Evolutionary conservation across 2,113 vertebrate species (phyloP).

Genomic region (Ceyx melanurus): DNA sequence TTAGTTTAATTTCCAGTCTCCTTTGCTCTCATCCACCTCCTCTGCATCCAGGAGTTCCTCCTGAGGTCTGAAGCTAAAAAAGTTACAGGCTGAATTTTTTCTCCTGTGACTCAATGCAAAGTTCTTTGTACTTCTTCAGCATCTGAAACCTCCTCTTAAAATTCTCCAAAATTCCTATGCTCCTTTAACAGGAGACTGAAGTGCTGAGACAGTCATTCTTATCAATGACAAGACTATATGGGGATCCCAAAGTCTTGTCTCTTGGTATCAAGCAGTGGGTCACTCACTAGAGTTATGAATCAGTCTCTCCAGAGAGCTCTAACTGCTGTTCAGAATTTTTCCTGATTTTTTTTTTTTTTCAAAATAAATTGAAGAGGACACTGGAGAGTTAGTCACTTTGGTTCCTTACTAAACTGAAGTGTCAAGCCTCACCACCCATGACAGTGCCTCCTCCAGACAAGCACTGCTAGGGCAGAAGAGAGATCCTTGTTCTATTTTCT

Average conservation of each 20-base stretch:
- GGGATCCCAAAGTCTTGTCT: background rate
- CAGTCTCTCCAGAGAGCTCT: background rate
- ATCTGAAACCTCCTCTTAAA: background rate
- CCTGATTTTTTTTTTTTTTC: background rate
- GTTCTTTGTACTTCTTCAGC: background rate
- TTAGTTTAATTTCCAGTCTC: constrained; percentile 51
- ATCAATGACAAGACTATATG: background rate
- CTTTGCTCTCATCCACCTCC: background rate
- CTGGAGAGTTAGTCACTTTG: background rate
- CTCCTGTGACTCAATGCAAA: background rate
- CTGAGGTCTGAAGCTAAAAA: background rate
- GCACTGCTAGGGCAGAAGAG: background rate
- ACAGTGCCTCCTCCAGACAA: background rate
- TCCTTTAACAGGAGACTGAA: background rate
- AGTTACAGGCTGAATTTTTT: background rate
- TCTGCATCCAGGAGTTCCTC: background rate
- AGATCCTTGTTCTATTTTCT: background rate
- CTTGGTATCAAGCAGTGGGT: background rate
- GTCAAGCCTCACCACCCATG: background rate
- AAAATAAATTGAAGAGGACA: rapidly evolving
- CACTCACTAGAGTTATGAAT: background rate
- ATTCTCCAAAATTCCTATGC: background rate
- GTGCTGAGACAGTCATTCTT: background rate
- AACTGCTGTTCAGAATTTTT: background rate
- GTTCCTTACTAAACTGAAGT: background rate